Base-by-base conservation (phyloP, 2,113 vertebrate species). In the Pachypanchax playfairii region DNA sequence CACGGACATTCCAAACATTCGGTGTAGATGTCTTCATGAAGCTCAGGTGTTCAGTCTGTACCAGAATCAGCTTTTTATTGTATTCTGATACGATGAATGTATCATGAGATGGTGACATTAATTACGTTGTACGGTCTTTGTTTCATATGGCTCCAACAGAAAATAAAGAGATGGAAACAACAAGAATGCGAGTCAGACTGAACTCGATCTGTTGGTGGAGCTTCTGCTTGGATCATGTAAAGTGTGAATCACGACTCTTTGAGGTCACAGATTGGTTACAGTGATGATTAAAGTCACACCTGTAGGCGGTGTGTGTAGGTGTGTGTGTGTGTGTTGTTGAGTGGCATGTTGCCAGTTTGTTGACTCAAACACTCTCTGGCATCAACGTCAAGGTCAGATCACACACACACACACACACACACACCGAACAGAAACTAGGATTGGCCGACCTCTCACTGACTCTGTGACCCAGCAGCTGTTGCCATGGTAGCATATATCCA, bases 381-480 rank as follows among this genome's bases (percentile, higher is more conserved):
- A 69, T 47, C 55, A 47, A 8, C 33, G 17, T 65, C 69, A 77
- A 77, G 73, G 66, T 72, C 65, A 29, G 42, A 65, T 21, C 65
- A 58, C 10, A 29, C 25, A 11, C 52, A 36, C 57, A 55, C 47
- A 62, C 35, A 59, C 29, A 43, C 21, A 26, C 44, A 22, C 44
- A 51, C 42, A 46, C 36, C 18, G 22, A 33, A 26, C 44, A 52
- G 25, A 47, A 18, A 3, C 21, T 3, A 18, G 13, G 35, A 72
- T 75, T 79, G 8, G 2, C 54, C 15, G 42, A 59, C 77, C 72
- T 67, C 64, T 73, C 51, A 25, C 55, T 20, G 51, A 67, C 74
- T 82, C 54, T 51, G 44, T 80, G 83, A 78, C 81, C 83, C 63
- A 46, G 14, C 81, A 80, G 51, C 60, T 65, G 83, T 88, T 84